Conservation (phyloP, 2,797 vertebrate genomes). For the Eremophila alpestris region DNA sequence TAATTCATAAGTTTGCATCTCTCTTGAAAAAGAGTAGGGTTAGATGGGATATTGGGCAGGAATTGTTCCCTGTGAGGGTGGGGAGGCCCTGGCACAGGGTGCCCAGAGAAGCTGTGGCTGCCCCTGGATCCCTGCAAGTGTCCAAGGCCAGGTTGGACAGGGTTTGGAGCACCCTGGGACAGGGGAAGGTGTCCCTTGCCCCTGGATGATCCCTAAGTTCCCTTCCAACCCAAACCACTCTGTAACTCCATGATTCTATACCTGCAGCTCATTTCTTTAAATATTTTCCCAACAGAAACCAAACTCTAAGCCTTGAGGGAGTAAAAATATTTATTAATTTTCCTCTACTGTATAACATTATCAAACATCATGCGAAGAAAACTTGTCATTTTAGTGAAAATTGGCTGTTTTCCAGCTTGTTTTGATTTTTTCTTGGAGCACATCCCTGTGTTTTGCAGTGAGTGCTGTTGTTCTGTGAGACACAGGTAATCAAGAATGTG, state of each 20-base stretch:
- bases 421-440: background rate
- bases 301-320: background rate
- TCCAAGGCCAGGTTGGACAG: rapidly evolving
- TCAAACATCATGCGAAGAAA: background rate
- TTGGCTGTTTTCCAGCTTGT: background rate
- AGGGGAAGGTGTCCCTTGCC: background rate
- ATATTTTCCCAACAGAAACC: background rate
- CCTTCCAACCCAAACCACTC: background rate
- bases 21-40: background rate
- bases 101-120: background rate
- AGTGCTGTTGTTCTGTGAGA: background rate
- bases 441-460: background rate
- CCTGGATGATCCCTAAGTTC: rapidly evolving
- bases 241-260: background rate
- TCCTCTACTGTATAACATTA: background rate
- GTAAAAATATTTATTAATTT: background rate
- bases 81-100: background rate
- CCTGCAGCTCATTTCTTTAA: background rate
- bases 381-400: background rate
- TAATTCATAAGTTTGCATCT: background rate
- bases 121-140: background rate
- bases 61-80: rapidly evolving
- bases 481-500: background rate
- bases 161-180: rapidly evolving
- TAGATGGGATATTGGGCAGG: rapidly evolving